A percentile compares a stretch with the other conserved stretches of the same genome.
These are phyloP conservation scores for Triplophysa rosa DNA, from an alignment of 2,113 vertebrate genomes.

Conservation along the genomic window DNA sequence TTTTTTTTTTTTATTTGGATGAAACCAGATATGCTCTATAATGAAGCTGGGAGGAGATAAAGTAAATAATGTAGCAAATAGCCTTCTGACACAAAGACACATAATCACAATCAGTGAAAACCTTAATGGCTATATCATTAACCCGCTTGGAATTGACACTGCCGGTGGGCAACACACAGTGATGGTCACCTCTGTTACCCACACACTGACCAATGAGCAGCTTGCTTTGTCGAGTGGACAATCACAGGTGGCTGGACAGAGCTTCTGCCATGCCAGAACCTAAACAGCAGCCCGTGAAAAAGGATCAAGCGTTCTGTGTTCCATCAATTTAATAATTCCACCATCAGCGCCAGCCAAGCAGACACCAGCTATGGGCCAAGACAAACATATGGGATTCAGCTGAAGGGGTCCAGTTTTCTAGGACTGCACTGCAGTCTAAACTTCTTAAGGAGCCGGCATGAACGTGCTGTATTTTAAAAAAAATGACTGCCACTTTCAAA, in stretches of 20 bases:
- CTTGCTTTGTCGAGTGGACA: conserved; percentile 60
- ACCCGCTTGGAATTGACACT: background rate
- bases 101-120: background rate
- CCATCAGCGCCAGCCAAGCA: conserved; percentile 81
- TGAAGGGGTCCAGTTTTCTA: conserved; percentile 78
- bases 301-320: conserved; percentile 90
- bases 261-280: conserved; percentile 63
- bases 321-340: conserved; percentile 84
- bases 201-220: conserved; percentile 9
- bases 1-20: background rate
- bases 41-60: background rate
- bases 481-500: conserved; percentile 76
- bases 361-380: conserved; percentile 86
- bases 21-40: background rate
- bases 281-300: conserved; percentile 80
- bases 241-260: conserved; percentile 77
- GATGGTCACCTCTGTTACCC: background rate
- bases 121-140: background rate
- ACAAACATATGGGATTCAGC: conserved; percentile 88
- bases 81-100: too few relatives aligned
- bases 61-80: background rate
- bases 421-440: conserved; percentile 88
- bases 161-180: background rate
- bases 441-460: conserved; percentile 86
- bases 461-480: conserved; percentile 79